Evolutionary conservation across 2,113 vertebrate genomes (phyloP), one percentile per base, ranked within the genome.

Genomic region (Laticauda colubrina): DNA sequence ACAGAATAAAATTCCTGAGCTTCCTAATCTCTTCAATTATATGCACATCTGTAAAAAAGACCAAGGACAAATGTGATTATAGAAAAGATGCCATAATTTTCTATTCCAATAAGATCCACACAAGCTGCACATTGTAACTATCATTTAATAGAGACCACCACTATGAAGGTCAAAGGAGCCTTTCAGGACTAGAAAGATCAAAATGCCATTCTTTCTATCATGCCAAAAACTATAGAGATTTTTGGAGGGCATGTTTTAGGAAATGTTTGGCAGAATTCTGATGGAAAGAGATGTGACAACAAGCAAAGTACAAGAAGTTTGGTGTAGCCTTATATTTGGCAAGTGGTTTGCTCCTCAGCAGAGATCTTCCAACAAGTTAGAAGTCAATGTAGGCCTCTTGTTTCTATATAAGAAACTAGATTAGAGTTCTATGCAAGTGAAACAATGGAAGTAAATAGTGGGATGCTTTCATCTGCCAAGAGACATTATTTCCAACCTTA

Each of bases 61-160:
- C 34, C 21, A 59, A 34, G 26, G 85, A 85, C 9, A 4, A 2
- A 23, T 11, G 7, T 59, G 43, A 39, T 51, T 57, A 39, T 69
- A 14, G 92, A 59, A 87, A 20, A n/a, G 53, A 56, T 85, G n/a
- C 20, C 14, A 18, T 48, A 15, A 57, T 81, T 18, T 55, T 48
- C 54, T 4, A 54, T n/a, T 24, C 64, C 45, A 90, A 85, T 43
- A 87, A 87, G 59, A 89, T 45, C 12, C 29, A 51, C 51, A 54
- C 88, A 91, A 94, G 21, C 39, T 6, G 45, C 81, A 2, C 18
- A 26, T 0, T 0, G 0, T 0, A 69, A 54, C 39, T 15, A 85
- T 85, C 20, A 15, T 23, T 53, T 51, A 90, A 69, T 6, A 21
- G 48, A 26, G 29, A 34, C 0, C 0, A 0, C 45, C 59, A n/a